phyloP scores from a whole-genome alignment of 2,888 invertebrate genomes.

The Caenorhabditis becei region DNA sequence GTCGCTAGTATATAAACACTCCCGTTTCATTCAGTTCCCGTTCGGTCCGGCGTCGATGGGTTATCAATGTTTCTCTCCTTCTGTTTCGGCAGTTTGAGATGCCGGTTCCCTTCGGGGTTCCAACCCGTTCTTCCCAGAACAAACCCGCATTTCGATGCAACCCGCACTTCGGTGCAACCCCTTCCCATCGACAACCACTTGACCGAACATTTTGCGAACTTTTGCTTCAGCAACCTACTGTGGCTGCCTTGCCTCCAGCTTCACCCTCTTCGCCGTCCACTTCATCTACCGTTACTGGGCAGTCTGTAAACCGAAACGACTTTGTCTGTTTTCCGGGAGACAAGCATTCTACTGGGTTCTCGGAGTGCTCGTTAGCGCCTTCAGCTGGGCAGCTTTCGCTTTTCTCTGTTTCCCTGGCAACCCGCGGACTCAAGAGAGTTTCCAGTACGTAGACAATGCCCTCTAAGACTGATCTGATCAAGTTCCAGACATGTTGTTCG shows the following conservation, averaged over 20 bases:
- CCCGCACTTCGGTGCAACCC: too few species aligned
- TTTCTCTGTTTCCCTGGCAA: conserved; percentile 38
- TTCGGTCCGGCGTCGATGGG: too few species aligned
- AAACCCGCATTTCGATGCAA: too few species aligned
- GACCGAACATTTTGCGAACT: too few species aligned
- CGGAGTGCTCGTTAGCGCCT: neutral
- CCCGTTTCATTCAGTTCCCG: too few species aligned
- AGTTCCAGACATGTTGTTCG: conserved; percentile 17
- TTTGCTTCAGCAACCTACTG: conserved; percentile 38
- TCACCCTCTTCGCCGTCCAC: conserved; percentile 41
- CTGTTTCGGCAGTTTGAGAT: too few species aligned
- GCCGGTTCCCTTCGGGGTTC: too few species aligned
- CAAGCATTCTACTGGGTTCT: conserved; percentile 7
- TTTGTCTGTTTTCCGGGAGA: conserved; percentile 15
- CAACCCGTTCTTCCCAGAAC: too few species aligned
- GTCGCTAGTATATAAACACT: too few species aligned
- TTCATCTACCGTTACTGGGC: conserved; percentile 46
- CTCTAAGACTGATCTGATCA: neutral
- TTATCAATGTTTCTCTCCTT: too few species aligned
- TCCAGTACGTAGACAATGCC: neutral
- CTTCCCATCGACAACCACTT: too few species aligned
- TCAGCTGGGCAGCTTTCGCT: conserved; percentile 25
- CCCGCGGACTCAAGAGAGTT: conserved; percentile 12
- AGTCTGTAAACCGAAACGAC: conserved; percentile 21
- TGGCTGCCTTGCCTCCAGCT: conserved; percentile 35